Base-by-base conservation (phyloP, 1,140 invertebrate species). In the Drosophila pseudoobscura region DNA sequence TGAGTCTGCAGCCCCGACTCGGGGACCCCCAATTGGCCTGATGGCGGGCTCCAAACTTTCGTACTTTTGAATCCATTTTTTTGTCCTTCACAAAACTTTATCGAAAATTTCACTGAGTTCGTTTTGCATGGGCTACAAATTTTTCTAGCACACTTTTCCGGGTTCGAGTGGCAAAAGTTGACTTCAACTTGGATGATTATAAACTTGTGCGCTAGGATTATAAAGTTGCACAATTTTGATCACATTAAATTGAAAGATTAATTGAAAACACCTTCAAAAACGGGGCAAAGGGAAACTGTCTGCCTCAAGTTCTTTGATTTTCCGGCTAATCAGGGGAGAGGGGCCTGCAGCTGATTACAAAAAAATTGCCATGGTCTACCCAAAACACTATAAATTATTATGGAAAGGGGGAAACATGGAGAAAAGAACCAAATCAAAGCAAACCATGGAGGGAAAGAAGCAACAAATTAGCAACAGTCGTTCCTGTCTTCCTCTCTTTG, bases 391-490 rank as follows among this genome's bases (percentile, higher is more conserved):
- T 84, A 79, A 83, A 83, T 83, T 83, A 83, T 78, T 83, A 69
- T 50, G 64, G 20, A 24, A 49, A 31, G 7, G 55, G 49, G 52
- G 49, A 62, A 64, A 72, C 26, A 62, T 29, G 29, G 29, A 58
- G 73, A 78, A 78, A 45, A 41, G 75, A 76, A 78, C 60, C 54
- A 75, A 80, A 80, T 70, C 54, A 59, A 53, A 66, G 71, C 56
- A 75, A 71, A 35, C 63, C 63, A 51, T 45, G 63, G 65, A 70
- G 63, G 45, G 31, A 69, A 49, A 49, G 52, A 58, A 75, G 62
- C 75, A 82, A 82, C 79, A 82, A 83, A 82, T 83, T 82, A 82
- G 79, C 79, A 82, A 82, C 64, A 82, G 62, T 78, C 68, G 55
- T 73, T 59, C 47, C 35, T 49, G n/a, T 13, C 44, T 35, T 53